Evolutionary conservation across 1,140 invertebrate genomes (phyloP).

Genomic region (Diorhabda elongata): DNA sequence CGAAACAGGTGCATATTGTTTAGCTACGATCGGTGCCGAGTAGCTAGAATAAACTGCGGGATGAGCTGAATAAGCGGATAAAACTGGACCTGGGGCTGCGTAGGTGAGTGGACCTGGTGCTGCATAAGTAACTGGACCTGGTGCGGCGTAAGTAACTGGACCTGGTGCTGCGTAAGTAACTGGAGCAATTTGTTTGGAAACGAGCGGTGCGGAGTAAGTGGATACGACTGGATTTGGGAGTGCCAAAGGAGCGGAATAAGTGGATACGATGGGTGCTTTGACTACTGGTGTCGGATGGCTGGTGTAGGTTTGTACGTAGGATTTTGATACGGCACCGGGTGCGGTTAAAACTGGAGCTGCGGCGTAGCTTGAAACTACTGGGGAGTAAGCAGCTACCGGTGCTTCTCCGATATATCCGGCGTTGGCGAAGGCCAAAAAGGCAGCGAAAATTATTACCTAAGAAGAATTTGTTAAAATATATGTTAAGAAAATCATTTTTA

Average conservation of each 20-base stretch:
- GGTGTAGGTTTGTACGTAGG: constrained; percentile 59
- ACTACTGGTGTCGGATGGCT: constrained; percentile 32
- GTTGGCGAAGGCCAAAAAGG: constrained; percentile 38
- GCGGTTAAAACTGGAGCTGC: constrained; percentile 23
- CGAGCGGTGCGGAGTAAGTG: constrained; percentile 51
- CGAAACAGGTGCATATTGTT: not conserved
- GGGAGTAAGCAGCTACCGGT: constrained; percentile 22
- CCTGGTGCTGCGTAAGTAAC: not conserved
- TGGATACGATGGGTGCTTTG: constrained; percentile 21
- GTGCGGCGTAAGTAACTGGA: not conserved
- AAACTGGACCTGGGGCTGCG: constrained; percentile 14
- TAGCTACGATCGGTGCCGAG: not conserved
- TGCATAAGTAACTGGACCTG: not conserved
- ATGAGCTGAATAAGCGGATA: not conserved
- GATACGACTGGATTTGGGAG: constrained; percentile 49
- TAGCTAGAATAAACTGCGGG: too few species aligned
- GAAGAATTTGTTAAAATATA: constrained; percentile 14
- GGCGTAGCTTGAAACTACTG: constrained; percentile 25
- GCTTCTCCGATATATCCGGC: constrained; percentile 34
- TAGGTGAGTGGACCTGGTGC: not conserved
- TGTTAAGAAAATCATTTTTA: too few species aligned
- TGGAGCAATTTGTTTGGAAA: constrained; percentile 24
- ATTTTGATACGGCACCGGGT: constrained; percentile 46
- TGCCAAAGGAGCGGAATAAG: constrained; percentile 22
- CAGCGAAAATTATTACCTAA: constrained; percentile 35